phyloP scores from a whole-genome alignment of 2,888 invertebrate genomes.

The Frankliniella fusca region DNA sequence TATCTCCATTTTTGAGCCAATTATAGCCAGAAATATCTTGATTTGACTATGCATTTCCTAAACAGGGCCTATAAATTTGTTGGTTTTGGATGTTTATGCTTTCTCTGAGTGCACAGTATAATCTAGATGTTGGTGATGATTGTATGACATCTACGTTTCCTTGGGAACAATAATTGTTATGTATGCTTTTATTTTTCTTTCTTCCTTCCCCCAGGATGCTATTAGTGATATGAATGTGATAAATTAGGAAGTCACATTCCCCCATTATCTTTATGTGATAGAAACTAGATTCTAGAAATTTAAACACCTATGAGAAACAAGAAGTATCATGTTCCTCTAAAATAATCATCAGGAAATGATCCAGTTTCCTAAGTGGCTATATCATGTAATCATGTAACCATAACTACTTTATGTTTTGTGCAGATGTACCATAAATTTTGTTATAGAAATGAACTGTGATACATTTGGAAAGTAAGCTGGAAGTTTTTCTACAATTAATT shows the following conservation, averaged over 20 bases:
- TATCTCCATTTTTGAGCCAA: background rate
- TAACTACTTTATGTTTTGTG: background rate
- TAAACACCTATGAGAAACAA: background rate
- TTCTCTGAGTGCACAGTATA: background rate
- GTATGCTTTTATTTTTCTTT: background rate
- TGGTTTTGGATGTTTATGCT: background rate
- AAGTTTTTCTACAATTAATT: background rate
- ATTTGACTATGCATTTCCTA: background rate
- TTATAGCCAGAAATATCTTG: background rate
- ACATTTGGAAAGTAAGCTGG: background rate
- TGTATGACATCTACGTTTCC: background rate
- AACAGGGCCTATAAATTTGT: background rate
- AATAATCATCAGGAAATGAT: background rate
- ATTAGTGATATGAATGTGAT: slow-evolving; percentile 23
- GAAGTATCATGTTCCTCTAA: background rate
- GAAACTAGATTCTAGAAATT: background rate
- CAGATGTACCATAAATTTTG: background rate
- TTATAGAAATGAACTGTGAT: background rate
- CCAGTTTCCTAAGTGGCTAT: background rate
- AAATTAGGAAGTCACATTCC: background rate
- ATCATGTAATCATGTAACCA: background rate
- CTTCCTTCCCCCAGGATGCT: background rate
- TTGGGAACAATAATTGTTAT: background rate
- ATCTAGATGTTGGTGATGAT: background rate
- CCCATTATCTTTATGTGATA: background rate